Evolutionary conservation across 2,113 vertebrate species (phyloP).

Genomic region (Pitta sordida): DNA sequence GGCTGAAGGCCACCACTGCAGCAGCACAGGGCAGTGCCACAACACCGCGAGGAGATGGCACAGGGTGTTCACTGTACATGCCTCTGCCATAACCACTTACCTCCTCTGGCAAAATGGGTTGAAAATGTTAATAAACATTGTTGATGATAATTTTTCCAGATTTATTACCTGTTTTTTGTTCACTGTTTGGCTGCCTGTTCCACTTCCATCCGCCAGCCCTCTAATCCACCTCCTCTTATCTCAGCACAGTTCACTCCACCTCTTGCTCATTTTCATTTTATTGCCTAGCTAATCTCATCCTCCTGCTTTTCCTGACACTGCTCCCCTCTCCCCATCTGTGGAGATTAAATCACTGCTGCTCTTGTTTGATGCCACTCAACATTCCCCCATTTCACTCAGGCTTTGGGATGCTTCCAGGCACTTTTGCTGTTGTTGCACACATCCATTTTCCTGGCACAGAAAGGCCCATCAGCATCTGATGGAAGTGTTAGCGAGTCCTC

Average conservation of each 20-base stretch:
- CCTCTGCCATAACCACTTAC: background rate
- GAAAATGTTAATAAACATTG: background rate
- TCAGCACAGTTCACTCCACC: conserved; percentile 24
- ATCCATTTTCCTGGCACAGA: conserved; percentile 47
- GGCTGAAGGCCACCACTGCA: background rate
- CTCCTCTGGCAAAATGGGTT: background rate
- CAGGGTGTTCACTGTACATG: background rate
- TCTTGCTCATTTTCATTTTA: conserved; percentile 60
- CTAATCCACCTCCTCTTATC: conserved; percentile 56
- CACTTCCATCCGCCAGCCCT: conserved; percentile 25
- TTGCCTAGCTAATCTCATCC: conserved; percentile 58
- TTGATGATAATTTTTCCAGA: background rate
- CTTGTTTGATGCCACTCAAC: conserved; percentile 44
- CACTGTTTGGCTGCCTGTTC: conserved; percentile 7
- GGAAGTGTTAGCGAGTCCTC: background rate
- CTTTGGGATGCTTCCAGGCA: conserved; percentile 47
- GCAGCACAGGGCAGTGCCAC: background rate
- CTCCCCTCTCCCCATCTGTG: conserved; percentile 39
- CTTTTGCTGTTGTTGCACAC: conserved; percentile 40
- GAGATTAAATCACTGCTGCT: conserved; percentile 53
- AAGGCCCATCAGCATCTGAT: conserved; percentile 29
- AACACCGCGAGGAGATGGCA: background rate
- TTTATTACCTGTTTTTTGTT: conserved; percentile 18
- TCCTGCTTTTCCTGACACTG: conserved; percentile 49
- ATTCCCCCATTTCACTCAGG: conserved; percentile 47